Percentiles rank a stretch among this genome's conserved stretches.
phyloP scores from a whole-genome alignment of 2,888 invertebrate species.

The Petrolisthes cinctipes region DNA sequence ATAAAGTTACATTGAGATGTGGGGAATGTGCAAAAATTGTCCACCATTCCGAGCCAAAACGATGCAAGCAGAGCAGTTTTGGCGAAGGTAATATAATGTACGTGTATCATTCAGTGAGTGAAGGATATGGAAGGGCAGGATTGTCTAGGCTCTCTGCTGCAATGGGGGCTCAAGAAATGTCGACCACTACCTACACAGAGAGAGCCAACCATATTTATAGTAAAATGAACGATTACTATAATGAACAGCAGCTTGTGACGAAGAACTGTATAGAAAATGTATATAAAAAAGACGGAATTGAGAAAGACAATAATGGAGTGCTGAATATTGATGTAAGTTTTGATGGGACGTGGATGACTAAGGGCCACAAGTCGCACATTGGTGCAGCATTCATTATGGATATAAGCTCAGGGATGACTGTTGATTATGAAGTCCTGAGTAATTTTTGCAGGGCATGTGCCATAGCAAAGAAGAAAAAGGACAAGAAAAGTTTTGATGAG shows the following conservation, averaged over 20 bases:
- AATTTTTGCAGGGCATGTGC: conserved; percentile 18
- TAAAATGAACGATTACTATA: background rate
- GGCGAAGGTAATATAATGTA: background rate
- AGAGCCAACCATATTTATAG: background rate
- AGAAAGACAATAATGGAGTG: conserved; percentile 4
- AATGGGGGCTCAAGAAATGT: conserved; percentile 16
- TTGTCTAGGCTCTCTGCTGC: conserved; percentile 24
- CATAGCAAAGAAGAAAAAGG: background rate
- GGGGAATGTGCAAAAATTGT: background rate
- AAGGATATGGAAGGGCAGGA: conserved; percentile 22
- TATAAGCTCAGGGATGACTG: background rate
- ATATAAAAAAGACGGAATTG: conserved; percentile 16
- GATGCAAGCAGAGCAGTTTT: background rate
- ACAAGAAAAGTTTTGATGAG: background rate
- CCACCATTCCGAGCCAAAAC: conserved; percentile 15
- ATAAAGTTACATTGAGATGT: background rate
- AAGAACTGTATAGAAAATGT: background rate
- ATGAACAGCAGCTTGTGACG: conserved; percentile 8
- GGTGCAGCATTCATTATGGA: conserved; percentile 4
- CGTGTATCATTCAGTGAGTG: conserved; percentile 13
- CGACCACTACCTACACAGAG: conserved; percentile 1
- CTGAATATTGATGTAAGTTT: conserved; percentile 27
- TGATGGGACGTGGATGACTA: conserved; percentile 12
- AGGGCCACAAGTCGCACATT: conserved; percentile 20
- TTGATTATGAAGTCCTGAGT: conserved; percentile 26